Evolutionary conservation across 2,888 invertebrate genomes (phyloP), one percentile per base, ranked within the genome.

Genomic region (Podabrus alpinus): DNA sequence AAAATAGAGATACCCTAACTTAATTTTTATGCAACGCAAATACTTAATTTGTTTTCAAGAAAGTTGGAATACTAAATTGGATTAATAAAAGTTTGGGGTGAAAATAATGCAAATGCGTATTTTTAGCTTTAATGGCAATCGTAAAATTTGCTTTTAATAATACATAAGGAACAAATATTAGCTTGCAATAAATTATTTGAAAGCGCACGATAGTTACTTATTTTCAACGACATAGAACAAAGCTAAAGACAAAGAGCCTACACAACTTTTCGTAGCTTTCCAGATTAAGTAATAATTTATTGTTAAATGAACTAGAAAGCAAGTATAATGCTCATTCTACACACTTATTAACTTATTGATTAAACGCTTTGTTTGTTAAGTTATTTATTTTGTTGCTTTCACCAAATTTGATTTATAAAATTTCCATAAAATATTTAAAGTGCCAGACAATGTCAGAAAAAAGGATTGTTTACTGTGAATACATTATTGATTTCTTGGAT

Each of bases 401-500:
- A 15, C 17, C 19, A n/a, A 64, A 64, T 21, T 45, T 45, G 45
- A 45, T 45, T 45, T 45, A 45, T 45, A 45, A 45, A 45, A 45
- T 45, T 45, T 45, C 45, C n/a, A 45, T 45, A 45, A 45, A 45
- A 45, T 45, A 45, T 45, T 45, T 45, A n/a, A 45, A 45, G 45
- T 45, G 45, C 45, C 45, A n/a, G 17, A 60, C 15, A 21, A n/a
- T 19, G 15, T 19, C 15, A 64, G 29, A 69, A 61, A 45, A 16
- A 16, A 9, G n/a, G 60, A 24, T 66, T 45, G 68, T 59, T 68
- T 61, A 25, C 72, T 17, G 29, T 61, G 67, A 72, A 64, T 73
- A 64, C 17, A 25, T 73, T 73, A 73, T 68, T 64, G 72, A 73
- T 73, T 69, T 59, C 45, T 64, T 16, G 45, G 59, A 73, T 73